A percentile compares a stretch with the other conserved stretches of the same genome.
Conservation (phyloP, 2,888 invertebrate genomes). For the Drosophila paramelanica region DNA sequence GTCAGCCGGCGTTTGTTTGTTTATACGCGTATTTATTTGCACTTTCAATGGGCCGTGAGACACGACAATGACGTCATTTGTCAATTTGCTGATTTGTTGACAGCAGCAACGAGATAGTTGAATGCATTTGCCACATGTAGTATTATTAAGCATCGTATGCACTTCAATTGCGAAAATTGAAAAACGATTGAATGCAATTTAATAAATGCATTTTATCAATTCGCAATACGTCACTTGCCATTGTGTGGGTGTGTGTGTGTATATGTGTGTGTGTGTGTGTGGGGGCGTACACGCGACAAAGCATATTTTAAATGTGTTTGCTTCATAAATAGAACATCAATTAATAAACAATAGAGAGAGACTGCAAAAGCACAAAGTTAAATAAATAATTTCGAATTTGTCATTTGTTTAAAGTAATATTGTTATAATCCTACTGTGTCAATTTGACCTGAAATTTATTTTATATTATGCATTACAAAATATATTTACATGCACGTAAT, state of each 20-base stretch:
- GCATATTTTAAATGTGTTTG: conserved; percentile 14
- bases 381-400: conserved; percentile 20
- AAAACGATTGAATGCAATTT: conserved; percentile 61
- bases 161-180: conserved; percentile 44
- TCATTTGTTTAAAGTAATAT: too few species aligned
- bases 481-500: too few species aligned
- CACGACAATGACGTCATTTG: conserved; percentile 70
- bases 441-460: too few species aligned
- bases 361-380: conserved; percentile 5
- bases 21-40: conserved; percentile 25
- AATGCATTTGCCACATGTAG: conserved; percentile 54
- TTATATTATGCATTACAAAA: too few species aligned
- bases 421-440: too few species aligned
- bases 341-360: conserved; percentile 4
- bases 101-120: conserved; percentile 50
- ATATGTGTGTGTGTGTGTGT: conserved; percentile 5
- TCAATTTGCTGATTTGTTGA: conserved; percentile 64
- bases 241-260: conserved; percentile 1
- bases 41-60: conserved; percentile 64
- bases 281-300: conserved; percentile 44
- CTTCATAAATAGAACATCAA: neutral
- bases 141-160: conserved; percentile 51
- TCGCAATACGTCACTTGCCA: conserved; percentile 27
- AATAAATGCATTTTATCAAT: conserved; percentile 53
- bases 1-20: conserved; percentile 36